phyloP scores from a whole-genome alignment of 2,113 vertebrate species.

The Dasyornis broadbenti region DNA sequence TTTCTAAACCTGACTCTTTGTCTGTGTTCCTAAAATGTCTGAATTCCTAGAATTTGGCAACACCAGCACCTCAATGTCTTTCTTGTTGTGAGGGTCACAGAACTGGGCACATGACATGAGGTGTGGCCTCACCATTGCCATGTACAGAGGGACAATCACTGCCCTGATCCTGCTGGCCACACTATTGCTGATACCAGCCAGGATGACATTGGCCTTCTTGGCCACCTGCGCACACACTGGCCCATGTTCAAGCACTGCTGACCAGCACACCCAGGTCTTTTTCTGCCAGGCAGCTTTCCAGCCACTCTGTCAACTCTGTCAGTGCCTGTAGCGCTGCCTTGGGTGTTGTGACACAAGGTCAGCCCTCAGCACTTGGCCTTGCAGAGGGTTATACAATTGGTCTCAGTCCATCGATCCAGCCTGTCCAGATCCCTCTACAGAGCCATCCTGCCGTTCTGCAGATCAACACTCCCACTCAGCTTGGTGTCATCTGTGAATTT shows the following conservation, averaged over 20 bases:
- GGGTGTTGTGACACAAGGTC: not conserved
- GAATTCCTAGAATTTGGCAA: not conserved
- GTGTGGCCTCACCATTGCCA: not conserved
- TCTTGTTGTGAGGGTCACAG: not conserved
- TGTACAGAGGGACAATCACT: not conserved
- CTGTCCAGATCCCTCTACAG: not conserved
- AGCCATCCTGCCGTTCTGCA: not conserved
- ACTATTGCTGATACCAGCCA: not conserved
- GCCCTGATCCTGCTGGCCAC: not conserved
- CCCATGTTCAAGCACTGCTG: not conserved
- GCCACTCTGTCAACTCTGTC: not conserved
- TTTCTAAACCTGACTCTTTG: not conserved
- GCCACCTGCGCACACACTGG: not conserved
- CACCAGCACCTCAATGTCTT: no score
- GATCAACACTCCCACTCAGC: not conserved
- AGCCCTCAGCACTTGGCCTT: not conserved
- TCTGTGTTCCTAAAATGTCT: not conserved
- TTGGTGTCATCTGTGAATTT: not conserved
- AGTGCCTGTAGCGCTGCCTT: not conserved
- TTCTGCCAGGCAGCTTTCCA: not conserved
- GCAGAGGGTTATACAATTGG: fast-evolving
- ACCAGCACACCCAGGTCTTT: not conserved
- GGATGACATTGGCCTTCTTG: not conserved
- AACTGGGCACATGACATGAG: not conserved
- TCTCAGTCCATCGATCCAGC: not conserved